Base-by-base conservation (phyloP, 2,888 invertebrate genomes). In the Torymus auratus region DNA sequence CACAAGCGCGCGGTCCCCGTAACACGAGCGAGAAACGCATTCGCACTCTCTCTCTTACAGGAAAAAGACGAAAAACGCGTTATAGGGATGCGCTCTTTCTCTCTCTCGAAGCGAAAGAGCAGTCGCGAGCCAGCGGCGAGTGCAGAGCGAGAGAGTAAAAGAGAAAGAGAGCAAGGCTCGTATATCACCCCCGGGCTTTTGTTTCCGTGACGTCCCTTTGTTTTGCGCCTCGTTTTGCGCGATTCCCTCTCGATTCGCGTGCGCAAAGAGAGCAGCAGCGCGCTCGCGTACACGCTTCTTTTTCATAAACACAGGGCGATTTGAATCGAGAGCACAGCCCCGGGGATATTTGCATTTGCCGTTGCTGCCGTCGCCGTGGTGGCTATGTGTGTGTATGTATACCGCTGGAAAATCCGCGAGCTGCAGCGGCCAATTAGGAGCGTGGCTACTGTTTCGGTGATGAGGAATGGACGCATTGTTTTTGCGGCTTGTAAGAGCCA, bases 191-290 rank as follows among this genome's bases (percentile, higher is more conserved):
- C 78, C 56, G 73, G 82, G 84, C 85, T 86, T 86, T 87, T 87
- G 87, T 87, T 87, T 84, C 84, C 83, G 78, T 84, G 83, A 85
- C 85, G 84, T 84, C 83, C 85, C 85, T 86, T 87, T 87, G 87
- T 88, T 85, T 88, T 85, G 79, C 68, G 82, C 83, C 83, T 84
- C 84, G 84, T 85, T 86, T 85, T 85, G 41, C 86, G 86, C 85
- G 82, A 85, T 85, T 85, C 84, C 71, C 80, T 82, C 79, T 82
- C 83, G 81, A 82, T 83, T 83, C 81, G 82, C 71, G 62, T 15
- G 20, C 61, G 64, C 23, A 56, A 62, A 64, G 74, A 74, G 67
- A 75, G 28, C 72, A 61, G 23, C 12, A 23, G 17, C 72, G 14
- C 72, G 64, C 28, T n/a, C n/a, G 28, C 71, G 52, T 15, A 62